Conservation (phyloP, 2,888 invertebrate genomes). For the Glomeris marginata region DNA sequence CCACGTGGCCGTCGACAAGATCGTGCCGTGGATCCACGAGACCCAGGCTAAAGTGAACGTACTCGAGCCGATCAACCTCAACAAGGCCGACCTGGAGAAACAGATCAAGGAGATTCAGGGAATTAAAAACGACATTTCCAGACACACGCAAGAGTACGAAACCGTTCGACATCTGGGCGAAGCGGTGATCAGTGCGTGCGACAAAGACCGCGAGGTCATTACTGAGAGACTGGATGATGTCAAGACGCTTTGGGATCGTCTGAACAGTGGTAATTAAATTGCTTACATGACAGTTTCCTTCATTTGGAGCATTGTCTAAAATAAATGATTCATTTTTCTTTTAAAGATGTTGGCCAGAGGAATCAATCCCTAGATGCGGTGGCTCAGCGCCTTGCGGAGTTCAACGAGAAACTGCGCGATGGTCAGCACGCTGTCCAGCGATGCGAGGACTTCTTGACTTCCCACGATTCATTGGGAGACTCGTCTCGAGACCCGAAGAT, state of each 20-base stretch:
- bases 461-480: slow-evolving; percentile 52
- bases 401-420: slow-evolving; percentile 67
- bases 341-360: slow-evolving; percentile 45
- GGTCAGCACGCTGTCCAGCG: slow-evolving; percentile 70
- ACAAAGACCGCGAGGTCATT: slow-evolving; percentile 79
- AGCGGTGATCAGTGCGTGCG: slow-evolving; percentile 71
- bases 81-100: slow-evolving; percentile 69
- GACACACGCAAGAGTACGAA: slow-evolving; percentile 84
- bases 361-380: slow-evolving; percentile 70
- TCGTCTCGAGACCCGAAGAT: slow-evolving; percentile 68
- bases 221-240: slow-evolving; percentile 62
- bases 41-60: slow-evolving; percentile 70
- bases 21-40: slow-evolving; percentile 73
- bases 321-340: not conserved
- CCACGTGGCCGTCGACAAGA: slow-evolving; percentile 64
- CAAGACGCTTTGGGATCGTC: slow-evolving; percentile 76
- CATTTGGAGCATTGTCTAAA: no score
- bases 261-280: slow-evolving; percentile 48
- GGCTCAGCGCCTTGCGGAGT: slow-evolving; percentile 50
- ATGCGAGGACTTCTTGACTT: slow-evolving; percentile 69
- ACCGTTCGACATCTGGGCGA: slow-evolving; percentile 73
- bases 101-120: slow-evolving; percentile 71
- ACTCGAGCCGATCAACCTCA: slow-evolving; percentile 56
- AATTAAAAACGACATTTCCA: slow-evolving; percentile 81
- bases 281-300: not conserved